Conservation (phyloP, 2,113 vertebrate species). For the Boleophthalmus pectinirostris region DNA sequence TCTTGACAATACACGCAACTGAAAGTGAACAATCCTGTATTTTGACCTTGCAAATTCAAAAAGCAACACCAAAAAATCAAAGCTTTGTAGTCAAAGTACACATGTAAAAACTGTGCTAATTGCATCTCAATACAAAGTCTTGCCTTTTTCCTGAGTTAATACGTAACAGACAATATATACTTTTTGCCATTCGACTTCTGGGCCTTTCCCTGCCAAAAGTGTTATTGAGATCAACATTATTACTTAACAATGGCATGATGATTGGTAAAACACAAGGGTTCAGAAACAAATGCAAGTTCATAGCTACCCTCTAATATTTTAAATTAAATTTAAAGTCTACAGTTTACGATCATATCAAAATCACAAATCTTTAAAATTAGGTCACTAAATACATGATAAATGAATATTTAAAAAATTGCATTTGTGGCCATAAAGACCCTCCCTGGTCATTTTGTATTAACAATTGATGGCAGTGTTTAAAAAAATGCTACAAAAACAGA, state of each 20-base stretch:
- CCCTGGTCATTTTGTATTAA: slow-evolving; percentile 94
- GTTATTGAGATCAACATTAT: slow-evolving; percentile 82
- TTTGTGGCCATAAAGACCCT: slow-evolving; percentile 98
- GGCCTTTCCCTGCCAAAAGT: slow-evolving; percentile 94
- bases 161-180: slow-evolving; percentile 90
- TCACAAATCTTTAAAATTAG: slow-evolving; percentile 86
- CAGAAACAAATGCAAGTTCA: slow-evolving; percentile 76
- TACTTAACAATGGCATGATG: slow-evolving; percentile 91
- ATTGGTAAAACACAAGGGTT: slow-evolving; percentile 91
- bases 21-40: slow-evolving; percentile 54
- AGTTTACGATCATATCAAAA: slow-evolving; percentile 84
- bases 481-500: slow-evolving; percentile 83
- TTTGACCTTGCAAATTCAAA: slow-evolving; percentile 50
- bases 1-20: slow-evolving; percentile 63
- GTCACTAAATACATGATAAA: slow-evolving; percentile 87
- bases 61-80: slow-evolving; percentile 58
- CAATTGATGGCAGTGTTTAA: slow-evolving; percentile 98
- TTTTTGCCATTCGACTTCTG: slow-evolving; percentile 95
- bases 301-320: slow-evolving; percentile 83
- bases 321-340: slow-evolving; percentile 89
- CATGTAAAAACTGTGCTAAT: slow-evolving; percentile 87
- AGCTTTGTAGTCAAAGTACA: slow-evolving; percentile 82
- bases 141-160: slow-evolving; percentile 97
- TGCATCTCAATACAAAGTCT: slow-evolving; percentile 87
- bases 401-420: slow-evolving; percentile 84